Base-by-base conservation (phyloP, 1,140 invertebrate genomes). In the Apis laboriosa region DNA sequence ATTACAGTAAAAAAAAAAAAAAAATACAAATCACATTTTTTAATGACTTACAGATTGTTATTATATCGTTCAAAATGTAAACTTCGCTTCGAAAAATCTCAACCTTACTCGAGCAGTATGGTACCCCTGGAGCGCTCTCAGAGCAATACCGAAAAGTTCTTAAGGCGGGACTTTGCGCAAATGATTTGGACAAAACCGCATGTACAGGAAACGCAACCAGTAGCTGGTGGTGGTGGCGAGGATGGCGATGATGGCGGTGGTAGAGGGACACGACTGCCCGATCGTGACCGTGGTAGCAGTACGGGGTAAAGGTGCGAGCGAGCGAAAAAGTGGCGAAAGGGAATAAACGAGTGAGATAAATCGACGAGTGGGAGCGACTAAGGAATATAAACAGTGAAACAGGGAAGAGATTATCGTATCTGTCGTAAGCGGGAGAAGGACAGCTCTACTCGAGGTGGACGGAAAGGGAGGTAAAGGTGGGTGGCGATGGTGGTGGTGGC, bases 251-350 rank as follows among this genome's bases (percentile, higher is more conserved):
- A 72, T 64, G 83, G 80, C 85, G 79, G 60, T 85, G 73, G 86
- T 84, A 84, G 81, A 85, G 82, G 83, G 80, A 87, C 87, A 84
- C 79, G 76, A 77, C 84, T 87, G 81, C 76, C 73, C 77, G 83
- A 87, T 89, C 86, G 77, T 89, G 83, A 85, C 86, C 81, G 80
- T 77, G 75, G 80, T 83, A 76, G 73, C 61, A 51, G 43, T 24
- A 72, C 21, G 79, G 74, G 77, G 71, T 64, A 51, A 82, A 72
- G 78, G 67, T 84, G 74, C 51, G 77, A 77, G 70, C 78, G 43
- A 79, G 76, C 67, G 70, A 60, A 82, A 77, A 71, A 82, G 61
- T 60, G 71, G 63, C 76, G 74, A 76, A 75, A 84, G 77, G 79
- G 49, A 88, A 78, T 66, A 88, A 83, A 85, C 61, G 80, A 83